Evolutionary conservation across 2,797 vertebrate species (phyloP), one percentile per base, ranked within the genome.

Genomic region (Diceros bicornis): DNA sequence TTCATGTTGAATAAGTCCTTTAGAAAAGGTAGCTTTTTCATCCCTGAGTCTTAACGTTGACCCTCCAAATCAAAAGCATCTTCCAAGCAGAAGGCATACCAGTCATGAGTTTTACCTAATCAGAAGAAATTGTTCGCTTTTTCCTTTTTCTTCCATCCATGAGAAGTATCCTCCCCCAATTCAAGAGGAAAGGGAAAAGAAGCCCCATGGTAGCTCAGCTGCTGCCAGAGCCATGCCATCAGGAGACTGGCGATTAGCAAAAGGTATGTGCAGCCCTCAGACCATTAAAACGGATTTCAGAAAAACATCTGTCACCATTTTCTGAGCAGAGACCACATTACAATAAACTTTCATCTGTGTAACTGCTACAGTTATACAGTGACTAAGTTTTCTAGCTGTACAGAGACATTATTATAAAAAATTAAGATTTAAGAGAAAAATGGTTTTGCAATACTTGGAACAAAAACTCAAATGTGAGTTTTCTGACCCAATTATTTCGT

Each of bases 391-490:
- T 64, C 44, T 75, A 86, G 23, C 50, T 66, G 32, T 32, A n/a
- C 1, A 79, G 6, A 62, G 25, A 91, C 4, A 55, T 2, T 18
- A 0, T 55, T 83, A 50, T 18, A 47, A 55, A 85, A 81, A 86
- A 74, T 23, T 89, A 88, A 41, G 16, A 87, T 82, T 94, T 94
- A 89, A 92, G 27, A 96, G 57, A 72, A 97, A 94, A 95, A 81
- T 20, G 37, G 23, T 79, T 93, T 79, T 89, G 18, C 27, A 94
- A 64, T 68, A 94, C 32, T 83, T 93, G 8, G 25, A 94, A 95
- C 72, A 77, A 95, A 81, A 86, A 74, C 29, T 90, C 78, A 93
- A 82, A 87, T 29, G 17, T 91, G 34, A 88, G 77, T 83, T 59
- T 89, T 82, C 62, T 89, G 9, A 52, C 37, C 32, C 55, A 95